A percentile compares a stretch with the other conserved stretches of the same genome.
phyloP scores from a whole-genome alignment of 2,888 invertebrate genomes.

The Drosophila pseudotalamancana region DNA sequence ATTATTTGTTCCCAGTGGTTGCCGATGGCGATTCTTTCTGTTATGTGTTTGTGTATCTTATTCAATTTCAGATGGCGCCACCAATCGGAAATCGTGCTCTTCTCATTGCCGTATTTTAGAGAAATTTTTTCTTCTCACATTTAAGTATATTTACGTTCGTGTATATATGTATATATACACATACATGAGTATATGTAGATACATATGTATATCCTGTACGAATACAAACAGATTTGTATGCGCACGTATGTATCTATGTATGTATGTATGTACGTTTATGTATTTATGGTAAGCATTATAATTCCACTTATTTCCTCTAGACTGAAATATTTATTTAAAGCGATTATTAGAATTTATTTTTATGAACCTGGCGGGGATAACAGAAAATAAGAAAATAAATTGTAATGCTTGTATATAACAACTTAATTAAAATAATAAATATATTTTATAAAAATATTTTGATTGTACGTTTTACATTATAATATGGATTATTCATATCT shows the following conservation, averaged over 20 bases:
- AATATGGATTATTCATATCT: too few relatives aligned
- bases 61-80: conserved; percentile 70
- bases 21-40: conserved; percentile 39
- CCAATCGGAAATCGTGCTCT: conserved; percentile 78
- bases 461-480: too few relatives aligned
- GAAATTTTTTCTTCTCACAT: conserved; percentile 8
- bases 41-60: conserved; percentile 58
- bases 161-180: not conserved
- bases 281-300: conserved; percentile 3
- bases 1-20: conserved; percentile 52
- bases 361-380: too few relatives aligned
- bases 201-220: not conserved
- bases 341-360: conserved; percentile 3
- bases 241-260: not conserved
- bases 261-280: not conserved
- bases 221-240: not conserved
- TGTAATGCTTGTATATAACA: not conserved
- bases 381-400: not conserved
- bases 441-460: too few relatives aligned
- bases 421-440: not conserved
- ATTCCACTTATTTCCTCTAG: not conserved
- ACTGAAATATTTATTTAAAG: conserved; percentile 7
- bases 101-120: conserved; percentile 35
- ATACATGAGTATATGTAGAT: not conserved
- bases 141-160: not conserved